Base-by-base conservation (phyloP, 2,797 vertebrate genomes). In the Gallirallus australis region DNA sequence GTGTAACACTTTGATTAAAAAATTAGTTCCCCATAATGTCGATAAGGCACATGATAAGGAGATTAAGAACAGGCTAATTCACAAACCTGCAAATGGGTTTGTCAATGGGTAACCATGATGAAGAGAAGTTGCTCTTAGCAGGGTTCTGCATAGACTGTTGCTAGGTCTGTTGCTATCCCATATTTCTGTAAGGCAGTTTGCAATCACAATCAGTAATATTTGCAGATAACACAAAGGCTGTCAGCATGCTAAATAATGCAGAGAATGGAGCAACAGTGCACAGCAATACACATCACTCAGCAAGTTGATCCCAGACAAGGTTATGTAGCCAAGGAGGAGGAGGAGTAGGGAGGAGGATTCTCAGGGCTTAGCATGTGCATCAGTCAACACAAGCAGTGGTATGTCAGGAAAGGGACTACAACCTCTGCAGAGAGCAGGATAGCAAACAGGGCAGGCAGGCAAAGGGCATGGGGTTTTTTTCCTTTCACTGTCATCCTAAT, bases 1-100 rank as follows among this genome's bases (percentile, higher is more conserved):
- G 77, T 73, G 56, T 70, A 96, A 86, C 12, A 76, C 89, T 95
- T 89, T 96, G 83, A 89, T 93, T 89, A 73, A 95, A 93, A 94
- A 79, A 84, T 82, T 92, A 76, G 39, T 75, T 84, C 30, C 40
- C 45, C 12, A 13, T 83, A 50, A 57, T 82, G 76, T 40, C 82
- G 66, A 52, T 69, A 92, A 83, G 27, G 30, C 11, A 65, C 20
- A 16, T 12, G 24, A 61, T 82, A 77, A 80, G 42, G 56, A 89
- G 39, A 82, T 52, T 56, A 87, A 70, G 63, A 89, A 57, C 48
- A 71, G 28, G 17, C 12, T 69, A 76, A 81, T 69, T 80, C 63
- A 76, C 19, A 72, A 79, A 82, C 7, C 33, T 65, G 37, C 15
- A 66, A 48, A 84, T 52, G 11, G 5, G 2, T 65, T 90, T 82